Evolutionary conservation across 2,888 invertebrate species (phyloP), one percentile per base, ranked within the genome.

Genomic region (Cerceris ruficornis): DNA sequence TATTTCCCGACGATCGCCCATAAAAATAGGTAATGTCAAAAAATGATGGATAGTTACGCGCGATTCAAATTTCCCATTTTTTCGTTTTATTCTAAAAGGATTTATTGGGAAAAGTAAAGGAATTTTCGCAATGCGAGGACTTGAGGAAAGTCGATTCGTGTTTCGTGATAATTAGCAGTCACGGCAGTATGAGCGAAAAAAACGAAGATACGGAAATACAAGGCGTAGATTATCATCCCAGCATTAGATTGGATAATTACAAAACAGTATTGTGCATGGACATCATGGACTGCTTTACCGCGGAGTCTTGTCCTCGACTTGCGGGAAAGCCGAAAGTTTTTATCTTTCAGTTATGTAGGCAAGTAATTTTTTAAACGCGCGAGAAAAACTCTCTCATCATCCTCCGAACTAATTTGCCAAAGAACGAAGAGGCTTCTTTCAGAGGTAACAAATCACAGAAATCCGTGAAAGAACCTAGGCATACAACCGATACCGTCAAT

Each of bases 271-370:
- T 84, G 0, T 89, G 89, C 43, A 68, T 61, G 15, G 89, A 91
- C 43, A 84, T 92, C n/a, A 76, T 88, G 0, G 76, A 89, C 8
- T 92, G 90, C 58, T 94, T 95, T 83, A 93, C 93, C 15, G 82
- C 89, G 0, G 90, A 93, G 72, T 90, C 87, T 2, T 94, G 94
- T 80, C 91, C 92, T 15, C 75, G 90, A 57, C 90, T 94, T 7
- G 91, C 91, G 7, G 93, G 93, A n/a, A 94, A 94, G 84, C 94
- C 94, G 52, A 95, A 94, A 87, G 80, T 94, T 50, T 94, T 95
- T 85, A 93, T 95, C 77, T 93, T 94, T 75, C 94, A 94, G 92
- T 93, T 94, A 2, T 94, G 94, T 88, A 93, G 94, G 91, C 89
- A 73, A 6, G 83, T 82, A 28, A 46, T n/a, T 9, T 11, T 14